Percentiles rank a stretch among this genome's conserved stretches.
Evolutionary conservation across 2,888 invertebrate species (phyloP).

Genomic region (Junonia oenone): DNA sequence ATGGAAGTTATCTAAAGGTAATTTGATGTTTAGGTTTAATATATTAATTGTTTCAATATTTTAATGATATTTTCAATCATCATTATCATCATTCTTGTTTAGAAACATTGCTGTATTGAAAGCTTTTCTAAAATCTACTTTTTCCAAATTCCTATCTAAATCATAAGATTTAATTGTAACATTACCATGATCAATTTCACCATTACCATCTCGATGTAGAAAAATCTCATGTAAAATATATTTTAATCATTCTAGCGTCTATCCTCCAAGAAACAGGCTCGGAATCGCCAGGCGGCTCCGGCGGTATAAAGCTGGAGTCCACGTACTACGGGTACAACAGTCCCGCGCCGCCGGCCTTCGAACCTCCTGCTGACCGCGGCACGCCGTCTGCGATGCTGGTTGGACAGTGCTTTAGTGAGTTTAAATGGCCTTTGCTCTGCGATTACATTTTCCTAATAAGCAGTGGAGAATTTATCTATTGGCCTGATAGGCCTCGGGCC

Average conservation of each 20-base stretch:
- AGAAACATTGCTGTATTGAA: not conserved
- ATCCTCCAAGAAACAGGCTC: slow-evolving; percentile 94
- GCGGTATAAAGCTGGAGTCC: slow-evolving; percentile 73
- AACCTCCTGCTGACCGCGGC: slow-evolving; percentile 62
- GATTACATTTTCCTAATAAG: no score
- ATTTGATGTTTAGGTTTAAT: not conserved
- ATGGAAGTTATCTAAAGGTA: slow-evolving; percentile 98
- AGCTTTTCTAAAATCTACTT: not conserved
- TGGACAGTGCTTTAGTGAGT: slow-evolving; percentile 89
- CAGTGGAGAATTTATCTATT: no score
- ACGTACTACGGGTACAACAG: slow-evolving; percentile 75
- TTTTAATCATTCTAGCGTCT: slow-evolving; percentile 82
- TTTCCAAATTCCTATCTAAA: not conserved
- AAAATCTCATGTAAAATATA: not conserved
- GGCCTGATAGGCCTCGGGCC: no score
- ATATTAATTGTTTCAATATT: not conserved
- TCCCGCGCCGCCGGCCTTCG: slow-evolving; percentile 67
- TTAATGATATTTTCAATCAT: not conserved
- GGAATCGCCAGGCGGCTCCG: slow-evolving; percentile 77
- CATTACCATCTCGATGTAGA: no score
- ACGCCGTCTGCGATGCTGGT: slow-evolving; percentile 86
- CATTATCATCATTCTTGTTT: not conserved
- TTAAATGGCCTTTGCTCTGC: not conserved
- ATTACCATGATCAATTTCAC: not conserved
- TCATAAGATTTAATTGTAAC: not conserved